Evolutionary conservation across 2,797 vertebrate species (phyloP).

Genomic region (Diceros bicornis): DNA sequence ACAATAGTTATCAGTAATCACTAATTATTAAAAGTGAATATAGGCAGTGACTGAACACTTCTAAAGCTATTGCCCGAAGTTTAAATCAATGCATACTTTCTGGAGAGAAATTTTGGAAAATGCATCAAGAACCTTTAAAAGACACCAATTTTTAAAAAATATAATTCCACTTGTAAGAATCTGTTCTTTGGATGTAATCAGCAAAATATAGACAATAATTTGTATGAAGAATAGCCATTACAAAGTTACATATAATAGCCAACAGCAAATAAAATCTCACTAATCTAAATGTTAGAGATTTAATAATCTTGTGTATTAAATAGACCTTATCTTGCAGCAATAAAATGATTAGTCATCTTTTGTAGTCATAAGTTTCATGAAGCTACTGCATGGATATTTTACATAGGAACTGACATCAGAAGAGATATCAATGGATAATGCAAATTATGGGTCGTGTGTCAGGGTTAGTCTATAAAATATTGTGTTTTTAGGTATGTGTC

Average conservation of each 20-base stretch:
- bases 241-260: background rate
- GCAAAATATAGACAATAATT: background rate
- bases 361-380: background rate
- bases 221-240: background rate
- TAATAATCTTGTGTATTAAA: background rate
- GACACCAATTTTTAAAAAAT: background rate
- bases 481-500: background rate
- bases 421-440: background rate
- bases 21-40: background rate
- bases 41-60: background rate
- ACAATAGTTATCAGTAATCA: background rate
- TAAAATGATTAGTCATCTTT: background rate
- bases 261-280: background rate
- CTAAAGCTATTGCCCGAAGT: background rate
- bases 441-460: background rate
- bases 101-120: slow-evolving; percentile 17
- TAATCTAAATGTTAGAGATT: background rate
- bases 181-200: background rate
- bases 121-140: background rate
- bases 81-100: background rate
- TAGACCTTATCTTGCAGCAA: background rate
- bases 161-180: background rate
- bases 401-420: background rate
- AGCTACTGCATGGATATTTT: background rate
- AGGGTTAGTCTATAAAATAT: background rate